phyloP scores from a whole-genome alignment of 2,113 vertebrate genomes.

The Alces alces region DNA sequence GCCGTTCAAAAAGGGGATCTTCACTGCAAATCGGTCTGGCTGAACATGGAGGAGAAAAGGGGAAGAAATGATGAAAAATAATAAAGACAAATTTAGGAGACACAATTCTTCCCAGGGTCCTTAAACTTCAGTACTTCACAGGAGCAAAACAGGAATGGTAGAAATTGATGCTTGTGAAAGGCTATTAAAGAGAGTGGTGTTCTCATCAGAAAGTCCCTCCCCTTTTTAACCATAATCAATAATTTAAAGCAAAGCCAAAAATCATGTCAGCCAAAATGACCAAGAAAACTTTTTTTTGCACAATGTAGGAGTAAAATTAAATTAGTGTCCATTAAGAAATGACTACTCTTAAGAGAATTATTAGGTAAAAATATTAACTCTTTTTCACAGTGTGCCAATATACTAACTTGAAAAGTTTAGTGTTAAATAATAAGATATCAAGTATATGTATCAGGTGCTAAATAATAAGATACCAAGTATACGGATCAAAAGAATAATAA shows the following conservation, averaged over 20 bases:
- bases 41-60: background rate
- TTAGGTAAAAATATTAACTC: background rate
- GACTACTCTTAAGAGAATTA: slow-evolving; percentile 60
- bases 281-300: slow-evolving; percentile 62
- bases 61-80: slow-evolving; percentile 41
- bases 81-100: slow-evolving; percentile 65
- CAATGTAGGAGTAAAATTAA: slow-evolving; percentile 66
- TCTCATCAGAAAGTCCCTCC: slow-evolving; percentile 76
- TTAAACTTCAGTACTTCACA: slow-evolving; percentile 59
- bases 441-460: background rate
- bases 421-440: background rate
- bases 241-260: slow-evolving; percentile 80
- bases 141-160: slow-evolving; percentile 67
- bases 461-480: background rate
- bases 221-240: slow-evolving; percentile 76
- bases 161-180: slow-evolving; percentile 82
- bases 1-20: background rate
- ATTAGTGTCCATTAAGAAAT: slow-evolving; percentile 45
- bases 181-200: slow-evolving; percentile 77
- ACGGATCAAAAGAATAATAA: background rate
- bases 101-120: slow-evolving; percentile 61
- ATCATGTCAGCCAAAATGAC: slow-evolving; percentile 74
- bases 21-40: slow-evolving; percentile 14
- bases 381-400: background rate
- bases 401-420: background rate